phyloP scores from a whole-genome alignment of 2,888 invertebrate genomes.

The Choreutis nemorana region DNA sequence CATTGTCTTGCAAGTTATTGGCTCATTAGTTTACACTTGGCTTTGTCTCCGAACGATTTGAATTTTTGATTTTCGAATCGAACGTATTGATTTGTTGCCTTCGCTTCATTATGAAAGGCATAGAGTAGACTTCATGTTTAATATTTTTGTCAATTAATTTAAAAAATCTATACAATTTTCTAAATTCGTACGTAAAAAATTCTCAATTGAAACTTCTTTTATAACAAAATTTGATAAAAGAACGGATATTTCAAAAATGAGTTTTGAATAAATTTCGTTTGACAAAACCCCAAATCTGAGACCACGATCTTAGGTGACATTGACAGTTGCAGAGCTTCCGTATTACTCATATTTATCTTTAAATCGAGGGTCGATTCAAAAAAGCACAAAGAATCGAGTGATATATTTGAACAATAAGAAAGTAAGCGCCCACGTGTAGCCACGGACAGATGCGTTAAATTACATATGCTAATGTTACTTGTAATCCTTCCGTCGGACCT shows the following conservation, averaged over 20 bases:
- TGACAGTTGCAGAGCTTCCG: conserved; percentile 29
- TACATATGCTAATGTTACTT: conserved; percentile 58
- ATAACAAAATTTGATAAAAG: no score
- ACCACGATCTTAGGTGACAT: conserved; percentile 23
- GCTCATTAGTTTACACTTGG: conserved; percentile 56
- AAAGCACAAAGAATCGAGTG: conserved; percentile 31
- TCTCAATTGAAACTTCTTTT: no score
- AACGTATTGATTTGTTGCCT: conserved; percentile 45
- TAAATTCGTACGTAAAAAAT: no score
- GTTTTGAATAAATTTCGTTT: conserved; percentile 24
- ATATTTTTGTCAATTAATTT: no score
- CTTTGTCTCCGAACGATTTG: conserved; percentile 42
- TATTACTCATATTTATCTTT: conserved; percentile 29
- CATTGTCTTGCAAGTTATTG: conserved; percentile 63
- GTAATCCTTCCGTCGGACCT: conserved; percentile 61
- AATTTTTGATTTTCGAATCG: conserved; percentile 61
- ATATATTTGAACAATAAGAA: conserved; percentile 46
- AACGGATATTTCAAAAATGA: no score
- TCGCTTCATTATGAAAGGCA: conserved; percentile 11
- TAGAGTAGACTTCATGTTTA: conserved; percentile 4
- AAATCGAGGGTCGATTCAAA: conserved; percentile 27
- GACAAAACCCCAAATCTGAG: conserved; percentile 23
- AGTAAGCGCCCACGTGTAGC: conserved; percentile 40
- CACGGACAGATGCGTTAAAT: conserved; percentile 45
- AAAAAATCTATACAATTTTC: no score